Evolutionary conservation across 1,140 invertebrate species (phyloP).

Genomic region (Danaus plexippus): DNA sequence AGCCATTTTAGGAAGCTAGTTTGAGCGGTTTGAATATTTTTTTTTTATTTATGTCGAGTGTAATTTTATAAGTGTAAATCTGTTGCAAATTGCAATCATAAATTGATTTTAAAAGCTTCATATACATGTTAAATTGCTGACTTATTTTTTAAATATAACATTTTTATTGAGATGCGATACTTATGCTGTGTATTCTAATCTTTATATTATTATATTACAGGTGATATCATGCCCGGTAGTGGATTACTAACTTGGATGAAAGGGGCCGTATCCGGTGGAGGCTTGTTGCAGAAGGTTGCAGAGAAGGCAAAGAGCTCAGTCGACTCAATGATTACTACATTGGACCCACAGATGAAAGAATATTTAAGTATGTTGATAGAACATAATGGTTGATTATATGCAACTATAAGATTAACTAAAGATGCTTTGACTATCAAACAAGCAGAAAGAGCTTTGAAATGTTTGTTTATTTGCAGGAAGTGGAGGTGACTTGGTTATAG

Average conservation of each 20-base stretch:
- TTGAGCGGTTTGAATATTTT: too few species aligned
- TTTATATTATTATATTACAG: conserved; percentile 27
- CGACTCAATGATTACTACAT: conserved; percentile 88
- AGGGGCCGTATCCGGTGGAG: conserved; percentile 70
- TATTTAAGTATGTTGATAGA: conserved; percentile 79
- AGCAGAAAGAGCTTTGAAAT: too few species aligned
- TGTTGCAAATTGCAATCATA: too few species aligned
- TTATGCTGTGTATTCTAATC: too few species aligned
- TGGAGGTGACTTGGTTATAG: conserved; percentile 82
- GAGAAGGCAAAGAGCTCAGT: conserved; percentile 89
- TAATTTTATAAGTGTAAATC: too few species aligned
- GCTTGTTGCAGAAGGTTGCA: conserved; percentile 61
- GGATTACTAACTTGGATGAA: conserved; percentile 74
- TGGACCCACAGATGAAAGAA: conserved; percentile 93
- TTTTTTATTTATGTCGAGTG: too few species aligned
- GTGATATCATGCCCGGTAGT: conserved; percentile 67
- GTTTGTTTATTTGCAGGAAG: conserved; percentile 75
- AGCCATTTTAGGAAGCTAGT: too few species aligned
- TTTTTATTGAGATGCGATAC: too few species aligned
- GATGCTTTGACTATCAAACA: background rate
- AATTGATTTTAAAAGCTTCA: too few species aligned
- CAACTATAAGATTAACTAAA: conserved; percentile 1
- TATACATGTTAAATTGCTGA: background rate
- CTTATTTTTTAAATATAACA: conserved; percentile 1
- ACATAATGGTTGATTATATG: too few species aligned